Conservation (phyloP, 2,113 vertebrate genomes). For the Electrona antarctica region DNA sequence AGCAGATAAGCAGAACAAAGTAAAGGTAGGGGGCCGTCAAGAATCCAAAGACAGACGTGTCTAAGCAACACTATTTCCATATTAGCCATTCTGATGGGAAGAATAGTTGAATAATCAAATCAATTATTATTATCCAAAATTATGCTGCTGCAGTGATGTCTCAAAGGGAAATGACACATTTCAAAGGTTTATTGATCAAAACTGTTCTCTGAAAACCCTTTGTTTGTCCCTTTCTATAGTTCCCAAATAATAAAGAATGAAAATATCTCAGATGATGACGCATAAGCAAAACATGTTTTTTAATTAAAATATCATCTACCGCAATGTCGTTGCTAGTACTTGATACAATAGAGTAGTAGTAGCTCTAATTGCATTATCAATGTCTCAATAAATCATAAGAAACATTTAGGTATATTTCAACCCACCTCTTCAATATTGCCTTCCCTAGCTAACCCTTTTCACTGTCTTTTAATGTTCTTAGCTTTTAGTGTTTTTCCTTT, state of each 20-base stretch:
- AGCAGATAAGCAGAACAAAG: slow-evolving; percentile 81
- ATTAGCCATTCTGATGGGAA: slow-evolving; percentile 56
- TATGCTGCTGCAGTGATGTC: neutral
- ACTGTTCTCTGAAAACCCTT: slow-evolving; percentile 45
- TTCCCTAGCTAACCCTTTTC: too few species aligned
- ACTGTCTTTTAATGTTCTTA: too few species aligned
- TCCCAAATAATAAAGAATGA: slow-evolving; percentile 31
- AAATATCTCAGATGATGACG: neutral
- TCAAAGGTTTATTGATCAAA: slow-evolving; percentile 59
- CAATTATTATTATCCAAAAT: neutral
- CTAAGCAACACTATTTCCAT: slow-evolving; percentile 75
- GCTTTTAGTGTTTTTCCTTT: too few species aligned
- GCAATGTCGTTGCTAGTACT: slow-evolving; percentile 28
- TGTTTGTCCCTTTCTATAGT: slow-evolving; percentile 47
- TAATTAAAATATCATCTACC: slow-evolving; percentile 32
- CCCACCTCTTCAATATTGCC: too few species aligned
- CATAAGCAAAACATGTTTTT: slow-evolving; percentile 4
- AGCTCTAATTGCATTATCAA: slow-evolving; percentile 41
- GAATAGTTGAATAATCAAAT: slow-evolving; percentile 39
- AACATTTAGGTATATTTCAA: slow-evolving; percentile 58
- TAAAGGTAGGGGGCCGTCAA: slow-evolving; percentile 80
- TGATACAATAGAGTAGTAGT: slow-evolving; percentile 23
- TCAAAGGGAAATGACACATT: neutral
- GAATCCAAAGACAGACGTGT: slow-evolving; percentile 71
- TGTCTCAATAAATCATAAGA: slow-evolving; percentile 59